These are phyloP conservation scores for Balearica regulorum DNA, from an alignment of 2,797 vertebrate genomes.

Conservation along the genomic window DNA sequence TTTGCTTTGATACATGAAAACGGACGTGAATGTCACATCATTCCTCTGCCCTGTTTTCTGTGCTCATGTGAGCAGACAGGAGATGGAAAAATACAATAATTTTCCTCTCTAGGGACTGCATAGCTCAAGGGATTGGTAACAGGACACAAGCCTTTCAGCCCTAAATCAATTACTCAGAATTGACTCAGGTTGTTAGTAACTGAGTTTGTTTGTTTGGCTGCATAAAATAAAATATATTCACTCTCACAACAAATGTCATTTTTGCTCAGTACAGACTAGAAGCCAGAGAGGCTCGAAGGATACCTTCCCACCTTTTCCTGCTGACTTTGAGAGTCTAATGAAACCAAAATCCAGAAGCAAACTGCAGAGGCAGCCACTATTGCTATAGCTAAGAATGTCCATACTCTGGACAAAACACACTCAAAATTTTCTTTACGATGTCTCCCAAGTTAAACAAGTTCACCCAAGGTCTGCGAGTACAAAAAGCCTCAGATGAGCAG, in stretches of 20 bases:
- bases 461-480: background rate
- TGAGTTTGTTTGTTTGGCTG: background rate
- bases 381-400: background rate
- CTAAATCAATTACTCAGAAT: conserved; percentile 44
- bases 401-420: background rate
- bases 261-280: background rate
- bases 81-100: conserved; percentile 18
- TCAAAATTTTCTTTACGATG: background rate
- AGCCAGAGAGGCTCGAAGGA: background rate
- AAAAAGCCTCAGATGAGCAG: background rate
- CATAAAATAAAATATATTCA: background rate
- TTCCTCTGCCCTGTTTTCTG: background rate
- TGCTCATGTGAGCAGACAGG: conserved; percentile 12
- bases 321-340: too few species aligned
- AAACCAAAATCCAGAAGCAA: background rate
- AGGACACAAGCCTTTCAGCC: conserved; percentile 30
- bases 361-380: fast-evolving
- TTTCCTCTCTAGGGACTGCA: conserved; percentile 8
- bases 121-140: conserved; percentile 45
- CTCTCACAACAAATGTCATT: fast-evolving
- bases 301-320: background rate
- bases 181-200: conserved; percentile 35
- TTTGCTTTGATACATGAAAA: conserved; percentile 22
- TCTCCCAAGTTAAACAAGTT: background rate
- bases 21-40: background rate